Percentiles rank a stretch among this genome's conserved stretches.
Evolutionary conservation across 2,888 invertebrate genomes (phyloP).

Genomic region (Diloba caeruleocephala): DNA sequence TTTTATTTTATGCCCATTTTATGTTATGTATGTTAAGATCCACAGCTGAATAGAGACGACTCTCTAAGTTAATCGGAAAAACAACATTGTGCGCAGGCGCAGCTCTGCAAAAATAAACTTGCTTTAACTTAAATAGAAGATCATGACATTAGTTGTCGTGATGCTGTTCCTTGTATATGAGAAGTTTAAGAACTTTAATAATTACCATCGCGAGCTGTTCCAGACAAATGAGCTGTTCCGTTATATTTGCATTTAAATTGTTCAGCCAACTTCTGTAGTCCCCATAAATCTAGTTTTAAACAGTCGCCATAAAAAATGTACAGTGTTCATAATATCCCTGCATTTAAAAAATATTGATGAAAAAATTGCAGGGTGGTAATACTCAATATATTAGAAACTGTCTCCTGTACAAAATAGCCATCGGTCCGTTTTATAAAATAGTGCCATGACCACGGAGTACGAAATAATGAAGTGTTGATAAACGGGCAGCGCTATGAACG

Average conservation of each 20-base stretch:
- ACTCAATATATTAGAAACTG: slow-evolving; percentile 28
- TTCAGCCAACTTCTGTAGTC: slow-evolving; percentile 1
- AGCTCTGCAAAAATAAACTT: no score
- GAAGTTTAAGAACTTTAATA: no score
- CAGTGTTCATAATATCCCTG: slow-evolving; percentile 26
- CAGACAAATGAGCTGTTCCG: slow-evolving; percentile 9
- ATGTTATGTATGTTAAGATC: neutral
- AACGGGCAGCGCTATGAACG: neutral
- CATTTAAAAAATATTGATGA: slow-evolving; percentile 9
- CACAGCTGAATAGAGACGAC: no score
- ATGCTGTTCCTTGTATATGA: no score
- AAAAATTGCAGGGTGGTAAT: slow-evolving; percentile 25
- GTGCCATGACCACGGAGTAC: neutral
- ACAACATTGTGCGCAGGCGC: no score
- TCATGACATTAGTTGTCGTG: no score
- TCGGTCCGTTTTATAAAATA: neutral
- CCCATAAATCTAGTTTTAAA: slow-evolving; percentile 14
- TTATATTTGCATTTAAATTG: slow-evolving; percentile 24
- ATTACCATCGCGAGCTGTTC: neutral
- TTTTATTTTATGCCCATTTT: slow-evolving; percentile 19
- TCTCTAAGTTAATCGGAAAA: no score
- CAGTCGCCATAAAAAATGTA: slow-evolving; percentile 32
- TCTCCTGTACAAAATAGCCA: slow-evolving; percentile 5
- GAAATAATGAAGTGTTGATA: neutral
- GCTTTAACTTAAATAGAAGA: no score